These are phyloP conservation scores for Bombus confusus DNA, from an alignment of 1,140 invertebrate species.

Conservation along the genomic window DNA sequence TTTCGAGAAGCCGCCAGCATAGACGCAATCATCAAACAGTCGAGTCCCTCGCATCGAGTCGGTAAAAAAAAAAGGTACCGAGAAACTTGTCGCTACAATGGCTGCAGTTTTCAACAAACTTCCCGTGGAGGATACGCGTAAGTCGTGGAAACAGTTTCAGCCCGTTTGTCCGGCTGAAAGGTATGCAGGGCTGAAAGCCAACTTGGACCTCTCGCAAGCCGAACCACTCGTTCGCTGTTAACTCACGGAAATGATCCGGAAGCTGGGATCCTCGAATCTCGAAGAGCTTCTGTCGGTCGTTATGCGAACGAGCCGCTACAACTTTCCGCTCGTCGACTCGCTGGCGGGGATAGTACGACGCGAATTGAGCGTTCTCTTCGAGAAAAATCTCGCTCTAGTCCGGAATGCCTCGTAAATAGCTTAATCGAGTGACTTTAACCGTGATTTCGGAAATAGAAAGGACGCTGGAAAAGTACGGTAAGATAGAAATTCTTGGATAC, in stretches of 20 bases:
- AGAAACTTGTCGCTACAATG: conserved; percentile 20
- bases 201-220: conserved; percentile 22
- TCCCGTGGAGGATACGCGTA: conserved; percentile 33
- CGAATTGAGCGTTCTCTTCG: conserved; percentile 48
- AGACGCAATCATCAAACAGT: not conserved
- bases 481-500: not conserved
- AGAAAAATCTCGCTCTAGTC: conserved; percentile 40
- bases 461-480: not conserved
- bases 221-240: conserved; percentile 53
- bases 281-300: conserved; percentile 56
- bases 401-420: conserved; percentile 31
- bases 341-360: conserved; percentile 16
- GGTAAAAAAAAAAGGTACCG: not conserved
- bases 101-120: conserved; percentile 26
- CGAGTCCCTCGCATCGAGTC: too few species aligned
- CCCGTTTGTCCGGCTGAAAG: conserved; percentile 38
- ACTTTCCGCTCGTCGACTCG: conserved; percentile 59
- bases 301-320: conserved; percentile 57
- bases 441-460: not conserved
- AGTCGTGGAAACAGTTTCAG: conserved; percentile 42
- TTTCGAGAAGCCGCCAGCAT: not conserved
- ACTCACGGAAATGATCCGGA: conserved; percentile 73
- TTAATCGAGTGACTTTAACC: conserved; percentile 33
- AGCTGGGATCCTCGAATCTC: conserved; percentile 49
- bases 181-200: conserved; percentile 51